Evolutionary conservation across 2,888 invertebrate species (phyloP), one percentile per base, ranked within the genome.

Genomic region (Netelia virgata): DNA sequence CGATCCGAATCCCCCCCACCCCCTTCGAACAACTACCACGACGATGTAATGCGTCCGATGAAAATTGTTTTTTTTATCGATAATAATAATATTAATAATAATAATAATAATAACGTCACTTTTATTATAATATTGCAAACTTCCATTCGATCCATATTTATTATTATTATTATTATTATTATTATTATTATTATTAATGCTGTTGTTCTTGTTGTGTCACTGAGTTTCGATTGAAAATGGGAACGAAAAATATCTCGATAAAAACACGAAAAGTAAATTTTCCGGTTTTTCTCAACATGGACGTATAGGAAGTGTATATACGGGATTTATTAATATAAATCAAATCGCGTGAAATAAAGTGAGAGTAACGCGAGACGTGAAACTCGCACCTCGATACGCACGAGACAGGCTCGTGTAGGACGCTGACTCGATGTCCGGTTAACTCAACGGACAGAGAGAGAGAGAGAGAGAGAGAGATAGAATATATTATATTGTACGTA

Each of bases 1-100:
- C 70, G 81, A 81, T 75, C 63, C 63, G 63, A 81, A 77, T 81
- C 53, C 41, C 47, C 2, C 28, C 28, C 28, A 0, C 23, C 1
- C 3, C 28, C 28, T 5, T 28, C 28, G 28, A 28, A 28, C 64
- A 50, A 61, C 53, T 36, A 64, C 55, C 36, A 47, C 53, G 55
- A 68, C 55, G 57, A 23, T 57, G 55, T 14, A 18, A 72, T 72
- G 28, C 43, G 36, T 6, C 8, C n/a, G 14, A 41, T 59, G 10
- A 72, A 59, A 18, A 59, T 20, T 9, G 1, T 64, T 23, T 68
- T 41, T 11, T 36, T 69, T 70, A 1, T 23, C 23, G 3, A 47
- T 47, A 47, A 47, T 47, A 47, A 47, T 47, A 47, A 47, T 47
- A 28, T 3, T 23, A 23, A 23, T 23, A 23, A n/a, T 23, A 0